Conservation (phyloP, 2,888 invertebrate genomes). For the Omphaloscelis lunosa region DNA sequence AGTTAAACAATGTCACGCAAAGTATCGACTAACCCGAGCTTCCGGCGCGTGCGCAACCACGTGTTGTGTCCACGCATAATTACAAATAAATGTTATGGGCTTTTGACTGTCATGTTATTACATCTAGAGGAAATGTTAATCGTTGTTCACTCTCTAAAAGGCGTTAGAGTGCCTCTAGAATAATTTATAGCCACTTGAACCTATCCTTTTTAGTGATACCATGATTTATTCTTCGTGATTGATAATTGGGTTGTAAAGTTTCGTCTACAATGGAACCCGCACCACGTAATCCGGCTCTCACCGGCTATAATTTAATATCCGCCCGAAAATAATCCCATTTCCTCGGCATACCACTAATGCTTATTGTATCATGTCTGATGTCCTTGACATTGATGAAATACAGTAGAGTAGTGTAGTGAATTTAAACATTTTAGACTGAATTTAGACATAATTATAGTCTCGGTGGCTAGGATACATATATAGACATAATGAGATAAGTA, state of each 20-base stretch:
- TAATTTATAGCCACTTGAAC: constrained; percentile 52
- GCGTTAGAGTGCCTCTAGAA: constrained; percentile 49
- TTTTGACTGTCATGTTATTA: constrained; percentile 76
- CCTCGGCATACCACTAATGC: constrained; percentile 77
- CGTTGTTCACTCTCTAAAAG: constrained; percentile 59
- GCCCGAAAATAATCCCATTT: constrained; percentile 87
- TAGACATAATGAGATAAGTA: not conserved
- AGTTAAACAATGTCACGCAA: constrained; percentile 77
- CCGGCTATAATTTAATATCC: constrained; percentile 90
- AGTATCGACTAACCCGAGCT: constrained; percentile 73
- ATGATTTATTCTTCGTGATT: constrained; percentile 63
- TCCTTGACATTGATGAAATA: constrained; percentile 73
- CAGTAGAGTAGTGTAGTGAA: constrained; percentile 26
- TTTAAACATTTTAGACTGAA: too few relatives aligned
- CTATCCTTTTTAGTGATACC: constrained; percentile 53
- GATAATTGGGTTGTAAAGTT: constrained; percentile 75
- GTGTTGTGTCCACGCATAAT: constrained; percentile 74
- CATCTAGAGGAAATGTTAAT: constrained; percentile 75
- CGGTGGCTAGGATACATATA: not conserved
- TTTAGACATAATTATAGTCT: not conserved
- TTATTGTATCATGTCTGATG: constrained; percentile 67
- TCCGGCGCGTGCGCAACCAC: constrained; percentile 86
- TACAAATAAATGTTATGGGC: constrained; percentile 73
- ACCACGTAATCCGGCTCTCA: constrained; percentile 81
- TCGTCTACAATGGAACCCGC: constrained; percentile 83